Percentiles rank a stretch among this genome's conserved stretches.
phyloP scores from a whole-genome alignment of 2,888 invertebrate genomes.

The Himalopsyche anomala region DNA sequence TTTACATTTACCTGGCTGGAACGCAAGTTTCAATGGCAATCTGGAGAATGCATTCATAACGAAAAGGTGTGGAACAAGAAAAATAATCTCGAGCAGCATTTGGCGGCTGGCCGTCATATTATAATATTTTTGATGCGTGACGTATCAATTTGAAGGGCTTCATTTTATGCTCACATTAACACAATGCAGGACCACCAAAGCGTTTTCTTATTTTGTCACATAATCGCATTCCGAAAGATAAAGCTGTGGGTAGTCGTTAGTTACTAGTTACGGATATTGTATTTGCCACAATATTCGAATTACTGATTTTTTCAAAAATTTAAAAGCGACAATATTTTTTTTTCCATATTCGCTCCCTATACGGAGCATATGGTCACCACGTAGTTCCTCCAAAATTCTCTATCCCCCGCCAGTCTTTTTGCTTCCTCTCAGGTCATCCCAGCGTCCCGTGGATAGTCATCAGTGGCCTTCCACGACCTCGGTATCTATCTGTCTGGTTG shows the following conservation, averaged over 20 bases:
- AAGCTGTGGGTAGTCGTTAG: neutral
- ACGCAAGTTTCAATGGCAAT: neutral
- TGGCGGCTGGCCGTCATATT: slow-evolving; percentile 27
- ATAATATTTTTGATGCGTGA: slow-evolving; percentile 28
- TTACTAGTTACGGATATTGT: too few relatives aligned
- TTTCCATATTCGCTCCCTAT: too few relatives aligned
- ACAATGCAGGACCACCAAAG: slow-evolving; percentile 31
- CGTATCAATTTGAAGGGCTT: slow-evolving; percentile 35
- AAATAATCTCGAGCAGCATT: neutral
- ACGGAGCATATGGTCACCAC: too few relatives aligned
- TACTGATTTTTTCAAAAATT: too few relatives aligned
- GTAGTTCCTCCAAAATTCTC: too few relatives aligned
- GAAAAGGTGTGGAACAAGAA: slow-evolving; percentile 28
- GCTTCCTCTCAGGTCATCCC: too few relatives aligned
- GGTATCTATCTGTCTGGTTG: too few relatives aligned
- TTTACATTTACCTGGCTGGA: neutral
- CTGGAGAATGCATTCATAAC: neutral
- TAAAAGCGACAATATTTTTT: too few relatives aligned
- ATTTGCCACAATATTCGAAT: too few relatives aligned
- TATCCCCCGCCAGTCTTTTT: too few relatives aligned
- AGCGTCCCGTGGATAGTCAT: too few relatives aligned
- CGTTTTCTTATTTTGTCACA: slow-evolving; percentile 11
- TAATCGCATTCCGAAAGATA: neutral
- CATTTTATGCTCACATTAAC: neutral
- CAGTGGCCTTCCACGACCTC: too few relatives aligned